These are phyloP conservation scores for Neelides folsomi DNA, from an alignment of 2,888 invertebrate genomes.

Conservation along the genomic window DNA sequence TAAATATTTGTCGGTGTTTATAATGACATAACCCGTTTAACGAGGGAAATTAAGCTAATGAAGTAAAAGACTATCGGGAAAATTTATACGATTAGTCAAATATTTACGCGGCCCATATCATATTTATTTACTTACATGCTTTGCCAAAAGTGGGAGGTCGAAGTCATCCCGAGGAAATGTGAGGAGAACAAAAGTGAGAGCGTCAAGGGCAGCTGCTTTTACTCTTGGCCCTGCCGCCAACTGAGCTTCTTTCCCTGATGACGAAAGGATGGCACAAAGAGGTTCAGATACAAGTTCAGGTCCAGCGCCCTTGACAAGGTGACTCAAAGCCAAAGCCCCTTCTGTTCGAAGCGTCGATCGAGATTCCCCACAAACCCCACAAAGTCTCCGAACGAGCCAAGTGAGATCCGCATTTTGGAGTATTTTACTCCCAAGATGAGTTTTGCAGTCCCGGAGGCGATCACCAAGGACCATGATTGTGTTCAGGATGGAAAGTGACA, in stretches of 20 bases:
- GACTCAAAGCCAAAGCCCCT: conserved; percentile 22
- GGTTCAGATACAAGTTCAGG: conserved; percentile 27
- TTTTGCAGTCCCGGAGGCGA: conserved; percentile 23
- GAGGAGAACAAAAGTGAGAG: conserved; percentile 60
- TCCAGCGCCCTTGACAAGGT: conserved; percentile 26
- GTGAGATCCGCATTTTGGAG: conserved; percentile 28
- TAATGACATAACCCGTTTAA: no score
- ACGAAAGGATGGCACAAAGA: conserved; percentile 18
- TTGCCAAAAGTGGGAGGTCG: conserved; percentile 42
- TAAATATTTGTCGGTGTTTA: no score
- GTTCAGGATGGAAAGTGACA: conserved; percentile 23
- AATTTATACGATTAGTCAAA: no score
- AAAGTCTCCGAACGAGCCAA: conserved; percentile 26
- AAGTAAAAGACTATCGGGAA: no score
- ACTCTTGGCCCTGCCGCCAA: conserved; percentile 22
- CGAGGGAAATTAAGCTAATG: no score
- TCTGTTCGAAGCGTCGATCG: conserved; percentile 24
- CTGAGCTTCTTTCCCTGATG: conserved; percentile 1
- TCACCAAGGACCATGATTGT: conserved; percentile 23
- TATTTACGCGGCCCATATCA: no score
- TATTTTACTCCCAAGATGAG: conserved; percentile 15
- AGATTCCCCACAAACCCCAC: conserved; percentile 26
- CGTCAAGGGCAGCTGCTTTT: conserved; percentile 47
- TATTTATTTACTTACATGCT: conserved; percentile 33
- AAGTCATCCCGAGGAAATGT: conserved; percentile 66